Evolutionary conservation across 2,888 invertebrate genomes (phyloP), one percentile per base, ranked within the genome.

Genomic region (Villa cingulata): DNA sequence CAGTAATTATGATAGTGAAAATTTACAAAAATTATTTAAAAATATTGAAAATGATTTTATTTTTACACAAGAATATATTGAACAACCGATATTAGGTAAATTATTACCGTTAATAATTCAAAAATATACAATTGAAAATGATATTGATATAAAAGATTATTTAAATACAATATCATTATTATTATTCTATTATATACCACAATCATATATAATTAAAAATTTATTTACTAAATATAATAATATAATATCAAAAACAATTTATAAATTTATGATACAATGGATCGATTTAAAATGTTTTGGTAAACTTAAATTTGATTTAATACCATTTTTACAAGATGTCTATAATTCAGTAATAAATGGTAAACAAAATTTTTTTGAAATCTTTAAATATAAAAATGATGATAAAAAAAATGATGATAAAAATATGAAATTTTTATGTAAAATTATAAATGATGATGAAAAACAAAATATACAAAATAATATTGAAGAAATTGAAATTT

Each of bases 21-120:
- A 63, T 47, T 43, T 64, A 6, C 54, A 58, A 32, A 56, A 59
- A 32, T 54, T 74, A 1, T 62, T 75, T 37, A 58, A 65, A 37
- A 70, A 67, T 48, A 64, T 71, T 20, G 69, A 68, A 43, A 63
- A 63, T 45, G 64, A 65, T 9, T 54, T 62, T 5, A 60, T 65
- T 0, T 60, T 66, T 9, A 7, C n/a, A n/a, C 63, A 67, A 45
- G 67, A 62, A 1, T 62, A 62, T 50, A 55, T 65, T 12, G 69
- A 68, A 46, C 57, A 58, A 0, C 48, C 63, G 29, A 59, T 65
- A 1, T 54, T 72, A 34, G 59, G 72, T 50, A 59, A 71, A 17
- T 61, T 70, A 32, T 58, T 66, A 57, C 59, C 61, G 4, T 53
- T 64, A 15, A 58, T 72, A 15, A 52, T 67, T 2, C 61, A 69